These are phyloP conservation scores for Cygnus olor DNA, from an alignment of 2,797 vertebrate genomes.

Conservation along the genomic window DNA sequence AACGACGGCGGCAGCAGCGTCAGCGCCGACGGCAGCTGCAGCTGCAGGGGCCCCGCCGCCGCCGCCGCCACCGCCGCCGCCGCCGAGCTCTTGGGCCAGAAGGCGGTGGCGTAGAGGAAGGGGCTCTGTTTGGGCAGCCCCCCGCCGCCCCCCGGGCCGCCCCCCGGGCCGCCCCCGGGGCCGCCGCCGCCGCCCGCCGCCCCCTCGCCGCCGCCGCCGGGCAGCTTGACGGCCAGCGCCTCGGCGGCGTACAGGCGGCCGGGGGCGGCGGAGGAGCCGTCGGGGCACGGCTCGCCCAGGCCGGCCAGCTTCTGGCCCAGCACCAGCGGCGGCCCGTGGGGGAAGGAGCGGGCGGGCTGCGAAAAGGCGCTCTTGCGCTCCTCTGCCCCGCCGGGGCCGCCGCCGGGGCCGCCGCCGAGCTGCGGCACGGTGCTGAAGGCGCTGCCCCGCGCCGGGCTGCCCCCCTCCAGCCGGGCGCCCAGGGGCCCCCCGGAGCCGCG, in stretches of 20 bases:
- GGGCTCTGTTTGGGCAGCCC: constrained; percentile 92
- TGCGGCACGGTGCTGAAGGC: constrained; percentile 90
- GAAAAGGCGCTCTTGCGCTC: constrained; percentile 95
- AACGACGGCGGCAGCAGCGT: constrained; percentile 95
- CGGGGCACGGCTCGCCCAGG: constrained; percentile 79
- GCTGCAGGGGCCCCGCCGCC: constrained; percentile 88
- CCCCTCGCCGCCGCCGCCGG: constrained; percentile 82
- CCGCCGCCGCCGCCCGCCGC: constrained; percentile 55
- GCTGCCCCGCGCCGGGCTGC: constrained; percentile 76
- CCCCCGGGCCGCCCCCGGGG: constrained; percentile 66
- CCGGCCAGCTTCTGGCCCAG: constrained; percentile 89
- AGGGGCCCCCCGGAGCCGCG: constrained; percentile 38
- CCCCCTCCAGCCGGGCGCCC: constrained; percentile 65
- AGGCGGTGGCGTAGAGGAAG: constrained; percentile 92
- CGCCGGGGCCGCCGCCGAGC: constrained; percentile 27
- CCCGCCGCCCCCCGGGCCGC: constrained; percentile 78
- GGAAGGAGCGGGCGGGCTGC: constrained; percentile 89
- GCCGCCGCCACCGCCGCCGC: constrained; percentile 84
- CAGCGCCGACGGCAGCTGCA: constrained; percentile 93
- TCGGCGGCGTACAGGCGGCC: constrained; percentile 89
- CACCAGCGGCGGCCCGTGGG: constrained; percentile 88
- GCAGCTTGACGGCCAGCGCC: constrained; percentile 89
- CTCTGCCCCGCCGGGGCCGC: constrained; percentile 42
- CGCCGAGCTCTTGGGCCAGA: constrained; percentile 92
- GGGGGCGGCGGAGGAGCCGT: constrained; percentile 85